phyloP scores from a whole-genome alignment of 2,797 vertebrate genomes.

The Sebastes jordani region DNA sequence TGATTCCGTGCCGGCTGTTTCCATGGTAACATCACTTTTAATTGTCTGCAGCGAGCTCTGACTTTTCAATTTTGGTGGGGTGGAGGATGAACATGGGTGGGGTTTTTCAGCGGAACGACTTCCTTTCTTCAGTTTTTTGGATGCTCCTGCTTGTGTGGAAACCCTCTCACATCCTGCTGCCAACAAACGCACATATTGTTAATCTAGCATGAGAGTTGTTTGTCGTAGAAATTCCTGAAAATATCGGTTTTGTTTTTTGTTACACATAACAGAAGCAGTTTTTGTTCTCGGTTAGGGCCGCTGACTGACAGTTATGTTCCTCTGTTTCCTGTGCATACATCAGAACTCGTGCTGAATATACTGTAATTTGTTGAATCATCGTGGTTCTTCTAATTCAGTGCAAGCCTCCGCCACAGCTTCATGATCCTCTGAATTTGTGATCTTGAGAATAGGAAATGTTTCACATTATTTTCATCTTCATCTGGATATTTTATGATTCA shows the following conservation, averaged over 20 bases:
- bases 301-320: background rate
- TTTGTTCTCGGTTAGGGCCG: background rate
- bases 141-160: background rate
- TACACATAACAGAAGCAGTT: background rate
- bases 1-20: constrained; percentile 61
- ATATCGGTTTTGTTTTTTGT: background rate
- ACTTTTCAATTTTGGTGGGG: constrained; percentile 29
- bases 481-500: background rate
- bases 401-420: background rate
- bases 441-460: background rate
- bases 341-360: background rate
- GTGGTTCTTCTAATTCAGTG: background rate
- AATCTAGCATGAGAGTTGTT: background rate
- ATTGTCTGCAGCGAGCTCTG: constrained; percentile 58
- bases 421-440: background rate
- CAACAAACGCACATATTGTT: background rate
- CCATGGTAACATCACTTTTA: constrained; percentile 72
- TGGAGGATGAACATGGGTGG: constrained; percentile 12
- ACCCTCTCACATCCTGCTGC: background rate
- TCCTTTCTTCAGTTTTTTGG: background rate
- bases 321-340: background rate
- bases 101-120: background rate
- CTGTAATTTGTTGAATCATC: background rate
- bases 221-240: background rate
- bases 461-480: background rate